Evolutionary conservation across 2,113 vertebrate genomes (phyloP), one percentile per base, ranked within the genome.

Genomic region (Nerophis ophidion): DNA sequence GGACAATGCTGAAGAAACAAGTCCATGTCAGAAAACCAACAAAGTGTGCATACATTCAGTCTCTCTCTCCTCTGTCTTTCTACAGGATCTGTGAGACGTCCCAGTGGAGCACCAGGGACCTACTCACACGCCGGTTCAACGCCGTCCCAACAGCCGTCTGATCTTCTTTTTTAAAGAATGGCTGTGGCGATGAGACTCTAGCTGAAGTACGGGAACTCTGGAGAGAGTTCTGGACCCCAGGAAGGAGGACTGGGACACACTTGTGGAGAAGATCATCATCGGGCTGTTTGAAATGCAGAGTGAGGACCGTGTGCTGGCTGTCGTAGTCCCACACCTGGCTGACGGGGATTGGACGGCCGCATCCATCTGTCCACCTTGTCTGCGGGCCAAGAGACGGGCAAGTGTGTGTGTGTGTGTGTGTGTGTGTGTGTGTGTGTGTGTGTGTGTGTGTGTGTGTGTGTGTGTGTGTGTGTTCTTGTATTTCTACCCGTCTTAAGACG

Each of bases 291-390:
- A 87, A 84, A 86, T 82, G 81, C 83, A 76, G 72, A 84, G 77
- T 65, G 65, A 71, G 63, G 73, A 76, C 74, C 51, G 66, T 49
- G 51, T 57, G 54, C 14, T 78, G 72, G 79, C 85, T 89, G 89
- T 91, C 89, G 79, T 80, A 82, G 71, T 74, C 69, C 76, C 80
- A 89, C 87, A 91, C 86, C 84, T 87, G 80, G 84, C 66, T 71
- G 84, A 77, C 75, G 81, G 65, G 71, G 84, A 85, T 87, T 86
- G 88, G 87, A 82, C 66, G 63, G 73, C 70, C 72, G 72, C 80
- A 61, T 77, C 84, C 82, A 76, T 82, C 79, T 77, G 76, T 81
- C 79, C 70, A 76, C 71, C 75, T 74, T 74, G 77, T 74, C 68
- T 51, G 68, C 58, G 36, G 48, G 68, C 81, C 81, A 83, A 59